Conservation (phyloP, 2,888 invertebrate genomes). For the Melinopterus prodromus region DNA sequence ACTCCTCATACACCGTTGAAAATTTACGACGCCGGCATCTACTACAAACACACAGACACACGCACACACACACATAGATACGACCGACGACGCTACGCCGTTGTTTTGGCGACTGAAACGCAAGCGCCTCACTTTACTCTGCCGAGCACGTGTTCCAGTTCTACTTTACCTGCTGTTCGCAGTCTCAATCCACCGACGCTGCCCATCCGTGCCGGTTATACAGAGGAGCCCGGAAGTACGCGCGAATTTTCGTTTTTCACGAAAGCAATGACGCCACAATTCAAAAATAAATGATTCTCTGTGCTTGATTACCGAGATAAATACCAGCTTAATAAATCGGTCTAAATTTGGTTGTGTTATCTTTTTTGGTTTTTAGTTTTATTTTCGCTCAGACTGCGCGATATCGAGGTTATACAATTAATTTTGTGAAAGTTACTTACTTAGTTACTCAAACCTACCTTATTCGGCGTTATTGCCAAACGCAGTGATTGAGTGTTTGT, state of each 20-base stretch:
- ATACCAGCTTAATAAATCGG: background rate
- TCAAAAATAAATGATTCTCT: background rate
- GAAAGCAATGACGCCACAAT: background rate
- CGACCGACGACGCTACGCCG: background rate
- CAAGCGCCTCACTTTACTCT: conserved; percentile 28
- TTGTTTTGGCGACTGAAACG: conserved; percentile 21
- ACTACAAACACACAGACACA: background rate
- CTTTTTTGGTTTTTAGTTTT: background rate
- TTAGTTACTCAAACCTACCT: background rate
- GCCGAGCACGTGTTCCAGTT: conserved; percentile 35
- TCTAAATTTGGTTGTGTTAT: background rate
- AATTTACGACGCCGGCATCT: background rate
- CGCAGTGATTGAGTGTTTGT: conserved; percentile 19
- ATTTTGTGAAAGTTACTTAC: background rate
- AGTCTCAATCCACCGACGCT: conserved; percentile 18
- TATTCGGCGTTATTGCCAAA: conserved; percentile 1
- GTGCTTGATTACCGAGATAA: background rate
- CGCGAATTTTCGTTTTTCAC: background rate
- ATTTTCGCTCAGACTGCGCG: background rate
- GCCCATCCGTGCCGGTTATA: conserved; percentile 13
- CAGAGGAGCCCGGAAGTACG: background rate
- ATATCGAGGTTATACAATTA: background rate
- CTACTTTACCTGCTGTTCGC: conserved; percentile 22
- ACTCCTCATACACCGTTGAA: background rate
- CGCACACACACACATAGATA: background rate